Base-by-base conservation (phyloP, 35 echinoderm and acorn worm genomes). In the Ophioderma brevispina region DNA sequence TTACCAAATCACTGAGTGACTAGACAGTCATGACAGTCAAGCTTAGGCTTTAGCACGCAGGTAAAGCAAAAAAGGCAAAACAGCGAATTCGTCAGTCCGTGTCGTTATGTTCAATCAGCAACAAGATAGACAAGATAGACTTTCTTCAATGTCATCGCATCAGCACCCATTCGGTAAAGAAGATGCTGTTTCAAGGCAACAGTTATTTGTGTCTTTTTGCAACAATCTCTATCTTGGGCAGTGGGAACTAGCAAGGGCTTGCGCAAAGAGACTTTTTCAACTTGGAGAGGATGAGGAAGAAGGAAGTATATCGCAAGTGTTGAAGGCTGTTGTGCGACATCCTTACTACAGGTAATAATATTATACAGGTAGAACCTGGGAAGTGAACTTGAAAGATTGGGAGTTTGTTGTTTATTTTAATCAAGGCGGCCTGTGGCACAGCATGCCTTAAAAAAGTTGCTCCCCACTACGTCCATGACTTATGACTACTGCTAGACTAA, bases 211-310 rank as follows among this genome's bases (percentile, higher is more conserved):
- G n/a, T 87, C 90, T 19, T 93, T 95, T 84, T 95, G 92, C 75
- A 99, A 99, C 79, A 84, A 99, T 89, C 85, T 99, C 28, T 78
- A 95, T 32, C 97, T 99, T 43, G 97, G 97, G n/a, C 97, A 99
- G 38, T 99, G 97, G 97, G 97, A 99, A 85, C 76, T 99, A 40
- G 97, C 94, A 76, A 90, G 91, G 43, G 93, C 97, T n/a, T 99
- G 97, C 78, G 87, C 87, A 23, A 18, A 39, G 39, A 36, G 78
- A 59, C n/a, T n/a, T n/a, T n/a, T n/a, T n/a, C n/a, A n/a, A n/a
- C 79, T 98, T 13, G 33, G 77, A 38, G 40, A 75, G 43, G 14
- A 40, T 28, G 35, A 87, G 30, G 38, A 41, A 33, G 19, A 38
- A 31, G 13, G 32, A 32, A 30, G 28, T 28, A 81, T 91, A 25